Conservation (phyloP, 35 echinoderm and acorn worm genomes). For the Ptychodera flava region DNA sequence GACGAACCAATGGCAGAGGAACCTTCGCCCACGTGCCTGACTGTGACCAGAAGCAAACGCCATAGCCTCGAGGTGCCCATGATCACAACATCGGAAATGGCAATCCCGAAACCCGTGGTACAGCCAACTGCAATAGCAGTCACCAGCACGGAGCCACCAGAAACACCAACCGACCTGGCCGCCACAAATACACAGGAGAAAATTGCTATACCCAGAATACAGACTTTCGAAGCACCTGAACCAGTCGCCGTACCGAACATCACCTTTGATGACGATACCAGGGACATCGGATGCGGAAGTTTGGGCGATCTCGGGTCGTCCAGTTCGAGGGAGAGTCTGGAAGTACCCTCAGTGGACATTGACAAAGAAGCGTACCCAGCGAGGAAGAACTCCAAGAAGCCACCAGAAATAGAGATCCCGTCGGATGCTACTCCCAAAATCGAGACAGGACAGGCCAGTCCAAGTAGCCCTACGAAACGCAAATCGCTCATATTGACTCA, state of each 20-base stretch:
- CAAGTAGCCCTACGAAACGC: not conserved
- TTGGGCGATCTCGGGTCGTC: not conserved
- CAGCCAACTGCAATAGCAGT: not conserved
- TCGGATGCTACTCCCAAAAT: too few species aligned
- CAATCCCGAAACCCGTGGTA: not conserved
- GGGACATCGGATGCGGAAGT: too few species aligned
- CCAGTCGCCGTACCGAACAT: too few species aligned
- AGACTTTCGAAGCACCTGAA: not conserved
- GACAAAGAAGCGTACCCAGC: not conserved
- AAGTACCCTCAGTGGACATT: not conserved
- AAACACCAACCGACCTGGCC: not conserved
- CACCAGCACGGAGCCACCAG: not conserved
- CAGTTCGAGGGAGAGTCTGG: not conserved
- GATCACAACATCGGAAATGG: not conserved
- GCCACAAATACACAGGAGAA: too few species aligned
- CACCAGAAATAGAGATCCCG: not conserved
- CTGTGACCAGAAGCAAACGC: not conserved
- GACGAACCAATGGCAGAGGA: not conserved
- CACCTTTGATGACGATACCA: too few species aligned
- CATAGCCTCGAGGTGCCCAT: not conserved
- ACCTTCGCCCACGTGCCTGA: not conserved
- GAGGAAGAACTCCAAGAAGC: not conserved
- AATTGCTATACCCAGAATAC: not conserved
- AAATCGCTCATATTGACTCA: not conserved
- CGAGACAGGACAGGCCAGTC: not conserved